Evolutionary conservation across 1,140 invertebrate species (phyloP).

Genomic region (Drosophila truncata): DNA sequence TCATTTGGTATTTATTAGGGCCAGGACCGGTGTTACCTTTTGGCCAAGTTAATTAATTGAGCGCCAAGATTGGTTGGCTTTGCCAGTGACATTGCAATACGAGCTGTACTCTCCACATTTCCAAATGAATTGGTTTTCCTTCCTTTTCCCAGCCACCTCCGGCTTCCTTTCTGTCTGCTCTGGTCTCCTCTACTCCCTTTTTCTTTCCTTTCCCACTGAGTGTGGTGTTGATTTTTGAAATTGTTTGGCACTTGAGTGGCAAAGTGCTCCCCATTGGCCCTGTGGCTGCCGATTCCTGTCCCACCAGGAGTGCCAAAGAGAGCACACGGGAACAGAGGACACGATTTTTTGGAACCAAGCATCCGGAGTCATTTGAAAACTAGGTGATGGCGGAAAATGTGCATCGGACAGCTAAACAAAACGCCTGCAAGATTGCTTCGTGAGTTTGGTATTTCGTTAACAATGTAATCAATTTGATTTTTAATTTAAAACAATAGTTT

Average conservation of each 20-base stretch:
- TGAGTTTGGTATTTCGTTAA: constrained; percentile 7
- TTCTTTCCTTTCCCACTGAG: constrained; percentile 16
- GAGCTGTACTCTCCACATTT: constrained; percentile 21
- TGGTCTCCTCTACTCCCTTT: neutral
- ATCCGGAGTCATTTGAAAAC: constrained; percentile 23
- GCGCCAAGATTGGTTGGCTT: constrained; percentile 50
- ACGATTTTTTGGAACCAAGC: constrained; percentile 22
- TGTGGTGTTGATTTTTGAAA: constrained; percentile 79
- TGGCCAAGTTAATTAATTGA: constrained; percentile 80
- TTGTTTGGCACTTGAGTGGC: constrained; percentile 80
- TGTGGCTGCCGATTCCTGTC: constrained; percentile 33
- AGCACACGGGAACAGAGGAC: constrained; percentile 19
- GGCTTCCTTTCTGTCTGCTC: constrained; percentile 4
- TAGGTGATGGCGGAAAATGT: constrained; percentile 29
- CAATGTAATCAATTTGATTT: neutral
- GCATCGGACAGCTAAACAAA: constrained; percentile 21
- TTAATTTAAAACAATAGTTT: no score
- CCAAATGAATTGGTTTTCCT: constrained; percentile 63
- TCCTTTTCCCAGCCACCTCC: constrained; percentile 21
- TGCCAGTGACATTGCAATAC: constrained; percentile 33
- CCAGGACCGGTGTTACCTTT: constrained; percentile 47
- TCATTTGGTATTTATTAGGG: constrained; percentile 81
- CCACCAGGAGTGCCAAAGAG: constrained; percentile 42
- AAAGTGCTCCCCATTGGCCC: constrained; percentile 68
- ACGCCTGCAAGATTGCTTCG: constrained; percentile 7